Evolutionary conservation across 1,140 invertebrate genomes (phyloP).

Genomic region (Dendroctonus valens): DNA sequence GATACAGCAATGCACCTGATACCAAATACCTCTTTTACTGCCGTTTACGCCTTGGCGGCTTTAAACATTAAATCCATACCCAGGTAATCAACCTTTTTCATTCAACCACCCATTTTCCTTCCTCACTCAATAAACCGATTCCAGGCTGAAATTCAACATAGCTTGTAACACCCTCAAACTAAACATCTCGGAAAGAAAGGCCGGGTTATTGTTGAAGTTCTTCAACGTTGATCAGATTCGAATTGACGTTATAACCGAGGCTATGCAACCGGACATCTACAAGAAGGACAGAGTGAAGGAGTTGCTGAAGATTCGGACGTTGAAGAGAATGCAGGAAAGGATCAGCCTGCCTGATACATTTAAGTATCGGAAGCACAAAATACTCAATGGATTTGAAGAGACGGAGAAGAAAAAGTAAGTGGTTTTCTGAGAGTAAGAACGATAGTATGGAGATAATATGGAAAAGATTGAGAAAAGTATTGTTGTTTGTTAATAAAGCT

Average conservation of each 20-base stretch:
- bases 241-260: constrained; percentile 34
- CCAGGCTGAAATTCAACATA: constrained; percentile 75
- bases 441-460: no score
- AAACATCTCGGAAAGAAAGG: constrained; percentile 74
- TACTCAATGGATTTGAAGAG: constrained; percentile 19
- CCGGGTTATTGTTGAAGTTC: constrained; percentile 67
- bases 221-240: constrained; percentile 53
- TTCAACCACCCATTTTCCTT: constrained; percentile 6
- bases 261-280: constrained; percentile 29
- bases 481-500: no score
- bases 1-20: constrained; percentile 77
- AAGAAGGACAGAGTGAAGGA: constrained; percentile 25
- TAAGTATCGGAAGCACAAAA: constrained; percentile 31
- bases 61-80: constrained; percentile 43
- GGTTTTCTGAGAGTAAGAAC: not conserved
- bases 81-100: constrained; percentile 31
- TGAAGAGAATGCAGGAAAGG: constrained; percentile 30
- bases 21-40: constrained; percentile 56
- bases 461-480: no score
- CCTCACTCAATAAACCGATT: constrained; percentile 11
- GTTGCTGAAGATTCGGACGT: constrained; percentile 12
- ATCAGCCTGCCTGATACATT: constrained; percentile 28
- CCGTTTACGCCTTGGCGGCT: constrained; percentile 41
- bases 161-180: constrained; percentile 70
- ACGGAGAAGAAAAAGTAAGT: constrained; percentile 32